Percentiles rank a stretch among this genome's conserved stretches.
These are phyloP conservation scores for Bovichtus variegatus DNA, from an alignment of 2,797 vertebrate genomes.

Conservation along the genomic window DNA sequence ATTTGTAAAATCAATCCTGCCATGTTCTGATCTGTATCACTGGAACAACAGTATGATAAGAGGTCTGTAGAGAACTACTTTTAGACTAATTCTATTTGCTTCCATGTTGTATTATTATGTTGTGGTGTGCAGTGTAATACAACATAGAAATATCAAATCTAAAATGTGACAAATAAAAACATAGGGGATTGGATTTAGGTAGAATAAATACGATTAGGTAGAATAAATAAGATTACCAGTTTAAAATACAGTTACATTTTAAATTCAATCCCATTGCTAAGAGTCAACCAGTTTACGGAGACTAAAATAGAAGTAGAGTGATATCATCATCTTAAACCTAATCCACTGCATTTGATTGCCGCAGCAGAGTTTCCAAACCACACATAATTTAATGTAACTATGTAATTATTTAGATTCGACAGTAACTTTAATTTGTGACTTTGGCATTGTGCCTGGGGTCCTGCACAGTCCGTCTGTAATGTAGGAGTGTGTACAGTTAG, in stretches of 20 bases:
- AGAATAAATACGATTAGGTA: not conserved
- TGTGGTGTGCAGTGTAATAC: not conserved
- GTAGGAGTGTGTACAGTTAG: too few species aligned
- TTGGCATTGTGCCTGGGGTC: not conserved
- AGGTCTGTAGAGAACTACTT: not conserved
- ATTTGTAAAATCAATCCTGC: constrained; percentile 19
- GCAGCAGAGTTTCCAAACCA: not conserved
- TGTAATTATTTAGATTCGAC: not conserved
- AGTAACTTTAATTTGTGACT: not conserved
- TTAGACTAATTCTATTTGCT: too few species aligned
- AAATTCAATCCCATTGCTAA: not conserved
- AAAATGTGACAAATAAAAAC: too few species aligned
- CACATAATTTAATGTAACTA: not conserved
- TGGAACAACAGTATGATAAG: not conserved
- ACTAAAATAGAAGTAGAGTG: too few species aligned
- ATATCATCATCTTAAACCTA: too few species aligned
- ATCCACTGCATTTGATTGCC: too few species aligned
- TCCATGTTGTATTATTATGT: too few species aligned
- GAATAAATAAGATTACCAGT: not conserved
- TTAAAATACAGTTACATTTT: not conserved
- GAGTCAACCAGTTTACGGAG: not conserved
- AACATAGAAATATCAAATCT: too few species aligned
- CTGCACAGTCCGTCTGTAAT: too few species aligned
- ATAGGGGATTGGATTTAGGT: not conserved
- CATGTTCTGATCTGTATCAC: not conserved